A percentile compares a stretch with the other conserved stretches of the same genome.
Evolutionary conservation across 2,797 vertebrate genomes (phyloP).

Genomic region (Xenopus petersii): DNA sequence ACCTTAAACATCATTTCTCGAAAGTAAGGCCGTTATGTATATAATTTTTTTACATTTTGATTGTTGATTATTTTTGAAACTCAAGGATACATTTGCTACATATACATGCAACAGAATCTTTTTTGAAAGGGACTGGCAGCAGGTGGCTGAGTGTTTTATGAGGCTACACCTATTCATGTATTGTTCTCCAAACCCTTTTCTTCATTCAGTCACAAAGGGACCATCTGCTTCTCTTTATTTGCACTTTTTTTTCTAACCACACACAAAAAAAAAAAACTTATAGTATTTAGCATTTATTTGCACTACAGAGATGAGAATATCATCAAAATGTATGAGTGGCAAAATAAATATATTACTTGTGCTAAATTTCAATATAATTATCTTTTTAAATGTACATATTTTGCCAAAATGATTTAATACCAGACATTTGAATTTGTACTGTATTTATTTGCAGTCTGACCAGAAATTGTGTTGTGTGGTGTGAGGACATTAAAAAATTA

Average conservation of each 20-base stretch:
- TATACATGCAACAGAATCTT: slow-evolving; percentile 82
- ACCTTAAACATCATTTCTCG: no score
- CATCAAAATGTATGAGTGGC: slow-evolving; percentile 45
- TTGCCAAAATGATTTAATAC: no score
- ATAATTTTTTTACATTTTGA: slow-evolving; percentile 50
- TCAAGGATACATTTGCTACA: slow-evolving; percentile 69
- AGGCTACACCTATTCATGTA: slow-evolving; percentile 98
- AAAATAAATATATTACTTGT: slow-evolving; percentile 7
- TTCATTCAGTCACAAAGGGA: slow-evolving; percentile 94
- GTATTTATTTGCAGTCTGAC: no score
- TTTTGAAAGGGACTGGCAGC: slow-evolving; percentile 88
- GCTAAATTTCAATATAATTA: slow-evolving; percentile 2
- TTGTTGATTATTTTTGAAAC: slow-evolving; percentile 55
- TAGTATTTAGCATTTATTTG: slow-evolving; percentile 65
- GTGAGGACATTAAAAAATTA: no score
- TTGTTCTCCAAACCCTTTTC: slow-evolving; percentile 92
- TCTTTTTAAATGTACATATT: slow-evolving; percentile 8
- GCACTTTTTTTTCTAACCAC: slow-evolving; percentile 74
- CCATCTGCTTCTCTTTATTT: slow-evolving; percentile 98
- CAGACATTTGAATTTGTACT: no score
- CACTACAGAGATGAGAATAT: slow-evolving; percentile 53
- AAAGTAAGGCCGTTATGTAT: no score
- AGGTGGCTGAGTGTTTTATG: slow-evolving; percentile 93
- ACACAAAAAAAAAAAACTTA: slow-evolving; percentile 77
- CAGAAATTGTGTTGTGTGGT: no score